phyloP scores from a whole-genome alignment of 2,113 vertebrate genomes.

The Salminus brasiliensis region DNA sequence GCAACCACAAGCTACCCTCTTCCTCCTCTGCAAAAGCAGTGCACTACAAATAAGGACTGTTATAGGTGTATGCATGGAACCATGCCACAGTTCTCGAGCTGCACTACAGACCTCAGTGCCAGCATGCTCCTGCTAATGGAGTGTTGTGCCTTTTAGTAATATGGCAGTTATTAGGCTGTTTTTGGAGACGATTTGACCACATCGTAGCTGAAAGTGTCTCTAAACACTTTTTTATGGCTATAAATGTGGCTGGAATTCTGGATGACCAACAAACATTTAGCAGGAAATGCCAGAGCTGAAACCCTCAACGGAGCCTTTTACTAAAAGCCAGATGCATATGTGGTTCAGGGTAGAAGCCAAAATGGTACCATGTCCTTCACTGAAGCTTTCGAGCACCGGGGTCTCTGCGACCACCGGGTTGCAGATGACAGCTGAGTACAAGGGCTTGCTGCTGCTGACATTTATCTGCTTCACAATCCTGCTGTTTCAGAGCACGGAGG shows the following conservation, averaged over 20 bases:
- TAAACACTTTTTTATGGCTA: too few relatives aligned
- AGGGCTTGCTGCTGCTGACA: not conserved
- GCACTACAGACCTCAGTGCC: not conserved
- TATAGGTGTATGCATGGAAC: not conserved
- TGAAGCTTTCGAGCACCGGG: not conserved
- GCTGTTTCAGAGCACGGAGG: not conserved
- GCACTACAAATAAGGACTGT: not conserved
- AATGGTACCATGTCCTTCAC: not conserved
- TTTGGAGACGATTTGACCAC: not conserved
- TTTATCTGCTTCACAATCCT: not conserved
- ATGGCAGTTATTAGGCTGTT: not conserved
- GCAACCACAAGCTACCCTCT: not conserved
- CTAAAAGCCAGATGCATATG: not conserved
- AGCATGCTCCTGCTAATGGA: not conserved
- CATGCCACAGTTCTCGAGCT: not conserved
- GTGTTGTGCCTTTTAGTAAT: not conserved
- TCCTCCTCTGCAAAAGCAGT: not conserved
- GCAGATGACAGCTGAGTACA: constrained; percentile 27
- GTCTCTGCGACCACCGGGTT: constrained; percentile 42
- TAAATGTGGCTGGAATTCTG: not conserved
- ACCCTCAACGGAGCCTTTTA: constrained; percentile 22
- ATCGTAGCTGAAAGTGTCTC: not conserved
- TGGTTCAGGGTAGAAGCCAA: not conserved
- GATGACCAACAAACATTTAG: not conserved
- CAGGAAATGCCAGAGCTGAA: not conserved